Evolutionary conservation across 2,113 vertebrate genomes (phyloP), one percentile per base, ranked within the genome.

Genomic region (Callocephalon fimbriatum): DNA sequence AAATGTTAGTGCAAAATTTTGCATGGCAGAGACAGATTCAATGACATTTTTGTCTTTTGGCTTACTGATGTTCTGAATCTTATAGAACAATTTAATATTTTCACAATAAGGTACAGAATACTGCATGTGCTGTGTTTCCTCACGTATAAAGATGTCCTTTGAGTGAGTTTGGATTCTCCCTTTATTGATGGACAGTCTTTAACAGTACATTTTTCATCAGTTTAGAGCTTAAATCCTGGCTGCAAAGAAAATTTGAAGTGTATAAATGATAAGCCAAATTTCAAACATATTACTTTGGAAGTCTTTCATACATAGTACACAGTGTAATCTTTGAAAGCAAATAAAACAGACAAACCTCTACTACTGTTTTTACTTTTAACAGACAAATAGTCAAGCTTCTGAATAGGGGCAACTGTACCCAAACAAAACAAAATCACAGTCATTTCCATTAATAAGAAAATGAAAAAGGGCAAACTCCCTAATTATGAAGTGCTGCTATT

Each of bases 101-200:
- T 45, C 5, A 12, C 15, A 44, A n/a, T 35, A 15, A 63, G 13
- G 32, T 53, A 32, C 7, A 70, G 45, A 59, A 88, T 29, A 65
- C 0, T 3, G 14, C 29, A 32, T 0, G 1, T 48, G 21, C 14
- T 48, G 12, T 5, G 5, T 38, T 90, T 82, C 12, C 26, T 88
- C 22, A 38, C 3, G 4, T 16, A 37, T 1, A 2, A 77, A 84
- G 19, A 76, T 45, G 5, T 26, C 12, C 8, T 78, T 71, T 74
- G 38, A 54, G 14, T 51, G 23, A 51, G 26, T 63, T 50, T 63
- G 18, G 14, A 74, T 75, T 63, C 44, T 85, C 35, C 21, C 31
- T 56, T 58, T 67, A 47, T 1, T 63, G 32, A 75, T 32, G 63
- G 59, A 62, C 12, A 84, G 9, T 5, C 16, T 78, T 95, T 37